Conservation (phyloP, 2,113 vertebrate species). For the Strigops habroptila region DNA sequence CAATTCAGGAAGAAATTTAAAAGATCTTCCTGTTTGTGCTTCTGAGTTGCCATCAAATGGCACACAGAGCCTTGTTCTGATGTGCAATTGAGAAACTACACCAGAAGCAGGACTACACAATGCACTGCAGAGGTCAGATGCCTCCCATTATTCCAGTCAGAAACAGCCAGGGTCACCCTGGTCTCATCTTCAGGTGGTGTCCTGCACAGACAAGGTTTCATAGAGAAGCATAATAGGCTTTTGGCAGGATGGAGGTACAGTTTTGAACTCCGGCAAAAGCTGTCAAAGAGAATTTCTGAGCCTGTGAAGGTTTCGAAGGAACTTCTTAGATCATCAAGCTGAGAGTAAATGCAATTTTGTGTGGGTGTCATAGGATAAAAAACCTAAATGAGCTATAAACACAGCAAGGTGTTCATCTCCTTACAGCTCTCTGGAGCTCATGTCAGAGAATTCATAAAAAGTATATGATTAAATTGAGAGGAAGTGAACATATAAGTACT, state of each 20-base stretch:
- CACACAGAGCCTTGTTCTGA: background rate
- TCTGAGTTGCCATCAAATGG: background rate
- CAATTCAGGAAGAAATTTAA: background rate
- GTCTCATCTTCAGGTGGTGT: background rate
- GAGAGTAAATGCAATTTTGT: background rate
- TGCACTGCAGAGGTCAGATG: accelerated
- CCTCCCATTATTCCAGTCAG: background rate
- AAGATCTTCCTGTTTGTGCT: background rate
- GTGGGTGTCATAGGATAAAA: background rate
- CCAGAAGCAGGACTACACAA: background rate
- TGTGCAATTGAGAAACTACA: background rate
- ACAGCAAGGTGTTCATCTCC: background rate
- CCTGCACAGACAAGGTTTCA: background rate
- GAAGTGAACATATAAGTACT: background rate
- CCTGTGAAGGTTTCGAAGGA: background rate
- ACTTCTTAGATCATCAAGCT: background rate
- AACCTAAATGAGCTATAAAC: background rate
- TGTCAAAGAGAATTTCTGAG: background rate
- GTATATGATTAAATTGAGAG: background rate
- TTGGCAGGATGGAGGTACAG: background rate
- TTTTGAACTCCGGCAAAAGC: background rate
- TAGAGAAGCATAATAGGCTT: background rate
- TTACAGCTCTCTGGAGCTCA: background rate
- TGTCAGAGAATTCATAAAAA: background rate
- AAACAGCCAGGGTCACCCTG: background rate